These are phyloP conservation scores for Ariolimax columbianus DNA, from an alignment of 2,888 invertebrate genomes.

Conservation along the genomic window DNA sequence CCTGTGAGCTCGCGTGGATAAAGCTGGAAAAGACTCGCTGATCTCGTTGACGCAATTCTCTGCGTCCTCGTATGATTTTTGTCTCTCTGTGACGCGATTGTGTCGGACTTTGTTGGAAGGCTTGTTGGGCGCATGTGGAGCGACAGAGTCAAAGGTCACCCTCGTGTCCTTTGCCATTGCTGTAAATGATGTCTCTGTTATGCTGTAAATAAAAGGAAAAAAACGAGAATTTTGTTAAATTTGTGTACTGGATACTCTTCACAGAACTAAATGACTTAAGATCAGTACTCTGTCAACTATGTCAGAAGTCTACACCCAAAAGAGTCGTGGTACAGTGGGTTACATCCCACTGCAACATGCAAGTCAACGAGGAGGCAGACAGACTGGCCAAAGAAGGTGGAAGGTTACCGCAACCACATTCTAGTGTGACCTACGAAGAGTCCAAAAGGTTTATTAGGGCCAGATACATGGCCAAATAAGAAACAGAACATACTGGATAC, in stretches of 20 bases:
- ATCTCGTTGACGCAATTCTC: slow-evolving; percentile 56
- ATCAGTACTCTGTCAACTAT: too few relatives aligned
- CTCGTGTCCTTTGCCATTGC: slow-evolving; percentile 49
- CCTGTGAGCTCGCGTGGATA: slow-evolving; percentile 43
- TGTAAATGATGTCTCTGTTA: slow-evolving; percentile 41
- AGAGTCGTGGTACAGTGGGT: too few relatives aligned
- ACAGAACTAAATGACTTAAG: not conserved
- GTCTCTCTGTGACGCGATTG: slow-evolving; percentile 30
- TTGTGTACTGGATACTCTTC: too few relatives aligned
- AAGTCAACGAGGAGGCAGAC: too few relatives aligned
- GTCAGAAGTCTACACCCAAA: too few relatives aligned
- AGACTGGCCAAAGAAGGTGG: too few relatives aligned
- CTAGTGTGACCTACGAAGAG: too few relatives aligned
- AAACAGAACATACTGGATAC: too few relatives aligned
- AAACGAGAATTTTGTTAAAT: not conserved
- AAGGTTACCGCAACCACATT: too few relatives aligned
- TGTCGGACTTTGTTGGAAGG: slow-evolving; percentile 12
- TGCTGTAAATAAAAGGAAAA: slow-evolving; percentile 7
- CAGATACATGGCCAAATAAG: too few relatives aligned
- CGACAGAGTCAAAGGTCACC: slow-evolving; percentile 32
- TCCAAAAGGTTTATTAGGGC: too few relatives aligned
- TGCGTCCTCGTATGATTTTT: slow-evolving; percentile 54
- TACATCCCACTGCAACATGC: too few relatives aligned
- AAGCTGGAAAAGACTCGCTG: slow-evolving; percentile 50
- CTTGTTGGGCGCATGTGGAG: slow-evolving; percentile 12